phyloP scores from a whole-genome alignment of 2,888 invertebrate species.

The Tiliacea aurago region DNA sequence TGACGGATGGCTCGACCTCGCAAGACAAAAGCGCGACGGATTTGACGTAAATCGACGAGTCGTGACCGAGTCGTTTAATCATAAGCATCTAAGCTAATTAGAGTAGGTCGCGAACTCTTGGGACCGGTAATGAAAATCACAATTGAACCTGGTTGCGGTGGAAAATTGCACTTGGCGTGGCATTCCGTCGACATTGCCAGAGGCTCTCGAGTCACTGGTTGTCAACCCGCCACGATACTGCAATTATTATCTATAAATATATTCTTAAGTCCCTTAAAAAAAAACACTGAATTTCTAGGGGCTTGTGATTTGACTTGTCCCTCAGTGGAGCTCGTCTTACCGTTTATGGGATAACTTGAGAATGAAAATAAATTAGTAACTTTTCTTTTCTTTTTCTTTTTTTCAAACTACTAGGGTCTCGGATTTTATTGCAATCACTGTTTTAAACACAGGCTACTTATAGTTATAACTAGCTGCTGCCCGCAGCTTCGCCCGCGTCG shows the following conservation, averaged over 20 bases:
- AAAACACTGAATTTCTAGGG: slow-evolving; percentile 20
- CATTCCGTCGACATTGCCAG: slow-evolving; percentile 79
- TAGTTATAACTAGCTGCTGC: background rate
- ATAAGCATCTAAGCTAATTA: slow-evolving; percentile 90
- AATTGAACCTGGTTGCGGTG: slow-evolving; percentile 84
- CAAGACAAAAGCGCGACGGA: slow-evolving; percentile 85
- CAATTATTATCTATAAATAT: slow-evolving; percentile 64
- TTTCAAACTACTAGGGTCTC: background rate
- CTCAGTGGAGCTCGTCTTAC: background rate
- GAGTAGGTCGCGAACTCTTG: slow-evolving; percentile 88
- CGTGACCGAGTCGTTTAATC: slow-evolving; percentile 89
- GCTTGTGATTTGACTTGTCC: slow-evolving; percentile 17
- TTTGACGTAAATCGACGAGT: slow-evolving; percentile 87
- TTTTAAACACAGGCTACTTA: background rate
- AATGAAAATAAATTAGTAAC: slow-evolving; percentile 3
- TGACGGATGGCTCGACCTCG: slow-evolving; percentile 82
- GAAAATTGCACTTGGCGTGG: slow-evolving; percentile 86
- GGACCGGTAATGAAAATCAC: slow-evolving; percentile 89
- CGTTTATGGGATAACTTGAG: background rate
- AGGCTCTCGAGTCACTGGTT: slow-evolving; percentile 71
- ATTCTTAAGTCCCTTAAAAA: slow-evolving; percentile 40
- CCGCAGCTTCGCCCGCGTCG: no score
- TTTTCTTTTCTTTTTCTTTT: no score
- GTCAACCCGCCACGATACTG: slow-evolving; percentile 68
- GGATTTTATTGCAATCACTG: background rate